Conservation (phyloP, 2,113 vertebrate genomes). For the Sphyrna mokarran region DNA sequence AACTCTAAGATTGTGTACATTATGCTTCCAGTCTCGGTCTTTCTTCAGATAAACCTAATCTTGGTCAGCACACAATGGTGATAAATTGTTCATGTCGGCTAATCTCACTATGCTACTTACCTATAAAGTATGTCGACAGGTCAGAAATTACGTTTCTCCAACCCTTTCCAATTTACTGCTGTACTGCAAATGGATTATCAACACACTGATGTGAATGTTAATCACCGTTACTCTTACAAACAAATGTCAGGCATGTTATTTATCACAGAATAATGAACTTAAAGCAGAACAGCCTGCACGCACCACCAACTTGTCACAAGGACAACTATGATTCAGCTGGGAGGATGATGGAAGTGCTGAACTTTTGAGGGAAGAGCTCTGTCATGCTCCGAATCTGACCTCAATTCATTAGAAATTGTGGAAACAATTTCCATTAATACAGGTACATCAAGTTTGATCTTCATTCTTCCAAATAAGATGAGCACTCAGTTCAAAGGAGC, state of each 20-base stretch:
- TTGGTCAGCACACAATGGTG: slow-evolving; percentile 40
- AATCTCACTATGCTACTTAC: slow-evolving; percentile 38
- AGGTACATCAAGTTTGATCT: background rate
- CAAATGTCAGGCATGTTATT: slow-evolving; percentile 44
- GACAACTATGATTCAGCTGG: background rate
- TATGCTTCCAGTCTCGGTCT: slow-evolving; percentile 36
- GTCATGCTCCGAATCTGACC: background rate
- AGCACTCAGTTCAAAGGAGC: background rate
- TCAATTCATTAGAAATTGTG: slow-evolving; percentile 1
- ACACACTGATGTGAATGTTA: slow-evolving; percentile 49
- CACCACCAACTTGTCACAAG: background rate
- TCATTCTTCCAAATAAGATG: background rate
- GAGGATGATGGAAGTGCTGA: background rate
- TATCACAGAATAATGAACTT: slow-evolving; percentile 41
- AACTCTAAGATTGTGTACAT: slow-evolving; percentile 36
- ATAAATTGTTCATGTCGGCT: slow-evolving; percentile 37
- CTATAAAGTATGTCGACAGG: slow-evolving; percentile 39
- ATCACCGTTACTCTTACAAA: slow-evolving; percentile 46
- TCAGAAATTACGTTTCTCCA: slow-evolving; percentile 43
- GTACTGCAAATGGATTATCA: slow-evolving; percentile 46
- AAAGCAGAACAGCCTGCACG: background rate
- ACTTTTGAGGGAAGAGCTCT: too few relatives aligned
- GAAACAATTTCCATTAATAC: background rate
- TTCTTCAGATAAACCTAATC: slow-evolving; percentile 40
- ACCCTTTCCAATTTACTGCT: slow-evolving; percentile 44